Percentiles rank a stretch among this genome's conserved stretches.
Evolutionary conservation across 2,113 vertebrate species (phyloP).

Genomic region (Melanostigma gelatinosum): DNA sequence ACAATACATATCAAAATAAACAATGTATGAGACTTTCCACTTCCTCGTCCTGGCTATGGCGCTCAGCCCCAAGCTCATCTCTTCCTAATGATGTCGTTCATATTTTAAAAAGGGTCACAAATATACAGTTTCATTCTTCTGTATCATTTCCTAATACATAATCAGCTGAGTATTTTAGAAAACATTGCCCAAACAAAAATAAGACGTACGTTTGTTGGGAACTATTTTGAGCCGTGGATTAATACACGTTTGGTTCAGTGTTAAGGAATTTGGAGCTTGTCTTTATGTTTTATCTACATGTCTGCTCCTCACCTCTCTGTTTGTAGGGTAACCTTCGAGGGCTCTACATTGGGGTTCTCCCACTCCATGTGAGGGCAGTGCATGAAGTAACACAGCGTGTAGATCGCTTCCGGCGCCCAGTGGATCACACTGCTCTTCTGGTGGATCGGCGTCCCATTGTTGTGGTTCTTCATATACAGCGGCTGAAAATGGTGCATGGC

Average conservation of each 20-base stretch:
- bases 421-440: constrained; percentile 87
- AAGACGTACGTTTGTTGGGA: neutral
- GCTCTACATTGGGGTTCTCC: constrained; percentile 98
- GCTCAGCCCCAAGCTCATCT: neutral
- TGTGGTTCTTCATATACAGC: constrained; percentile 89
- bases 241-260: neutral
- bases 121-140: neutral
- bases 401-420: constrained; percentile 96
- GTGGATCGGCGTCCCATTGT: constrained; percentile 92
- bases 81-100: neutral
- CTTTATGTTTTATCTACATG: neutral
- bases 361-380: constrained; percentile 99
- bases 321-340: constrained; percentile 93
- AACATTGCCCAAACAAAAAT: neutral
- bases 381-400: constrained; percentile 99
- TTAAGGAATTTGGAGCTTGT: neutral
- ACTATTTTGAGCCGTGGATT: neutral
- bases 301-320: constrained; percentile 88
- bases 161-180: neutral
- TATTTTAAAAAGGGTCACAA: neutral
- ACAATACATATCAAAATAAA: neutral
- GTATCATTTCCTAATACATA: neutral
- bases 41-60: neutral
- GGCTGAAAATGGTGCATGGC: constrained; percentile 98
- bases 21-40: neutral